phyloP scores from a whole-genome alignment of 2,888 invertebrate species.

The Himalopsyche tibetana region DNA sequence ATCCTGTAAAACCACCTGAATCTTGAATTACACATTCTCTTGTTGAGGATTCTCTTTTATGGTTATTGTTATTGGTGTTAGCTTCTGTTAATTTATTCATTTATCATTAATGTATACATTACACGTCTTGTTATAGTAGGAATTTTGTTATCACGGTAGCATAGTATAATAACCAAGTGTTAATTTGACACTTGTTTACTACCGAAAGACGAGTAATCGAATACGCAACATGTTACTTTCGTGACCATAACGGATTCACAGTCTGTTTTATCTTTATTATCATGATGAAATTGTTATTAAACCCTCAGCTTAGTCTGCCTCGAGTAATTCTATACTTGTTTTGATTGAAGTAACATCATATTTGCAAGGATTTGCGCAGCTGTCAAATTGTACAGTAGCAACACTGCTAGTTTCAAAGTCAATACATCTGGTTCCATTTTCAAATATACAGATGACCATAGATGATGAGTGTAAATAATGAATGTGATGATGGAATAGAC shows the following conservation, averaged over 20 bases:
- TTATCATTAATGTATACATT: background rate
- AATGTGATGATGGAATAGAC: too few species aligned
- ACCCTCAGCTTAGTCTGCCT: background rate
- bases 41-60: background rate
- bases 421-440: too few species aligned
- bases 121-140: background rate
- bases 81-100: background rate
- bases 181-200: slow-evolving; percentile 11
- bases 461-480: too few species aligned
- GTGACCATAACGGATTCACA: background rate
- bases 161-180: background rate
- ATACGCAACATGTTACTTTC: background rate
- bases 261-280: background rate
- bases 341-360: background rate
- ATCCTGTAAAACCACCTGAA: background rate
- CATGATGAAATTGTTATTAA: background rate
- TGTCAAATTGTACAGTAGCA: too few species aligned
- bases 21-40: background rate
- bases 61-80: slow-evolving; percentile 31
- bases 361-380: too few species aligned
- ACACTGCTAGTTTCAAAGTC: too few species aligned
- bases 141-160: background rate
- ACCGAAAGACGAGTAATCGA: background rate
- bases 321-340: background rate
- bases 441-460: too few species aligned